A percentile compares a stretch with the other conserved stretches of the same genome.
Conservation (phyloP, 2,888 invertebrate species). For the Synergus umbraculus region DNA sequence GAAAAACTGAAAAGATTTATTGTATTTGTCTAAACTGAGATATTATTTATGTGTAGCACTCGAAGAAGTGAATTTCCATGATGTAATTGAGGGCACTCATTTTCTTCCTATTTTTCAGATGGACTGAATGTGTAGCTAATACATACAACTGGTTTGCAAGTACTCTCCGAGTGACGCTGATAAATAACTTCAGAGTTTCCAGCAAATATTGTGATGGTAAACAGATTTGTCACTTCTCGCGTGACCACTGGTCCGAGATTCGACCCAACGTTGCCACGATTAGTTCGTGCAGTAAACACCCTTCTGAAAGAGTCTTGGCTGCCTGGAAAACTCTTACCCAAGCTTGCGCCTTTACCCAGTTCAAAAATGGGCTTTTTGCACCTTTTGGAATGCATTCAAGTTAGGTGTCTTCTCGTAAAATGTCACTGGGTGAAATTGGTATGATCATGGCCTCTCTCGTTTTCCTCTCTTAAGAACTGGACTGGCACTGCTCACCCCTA, state of each 20-base stretch:
- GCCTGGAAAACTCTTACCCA: neutral
- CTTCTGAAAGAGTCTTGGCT: neutral
- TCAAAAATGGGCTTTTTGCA: neutral
- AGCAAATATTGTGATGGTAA: slow-evolving; percentile 63
- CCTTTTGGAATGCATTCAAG: slow-evolving; percentile 54
- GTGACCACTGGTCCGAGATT: slow-evolving; percentile 39
- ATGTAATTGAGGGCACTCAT: too few species aligned
- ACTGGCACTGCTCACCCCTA: slow-evolving; percentile 52
- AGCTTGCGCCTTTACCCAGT: neutral
- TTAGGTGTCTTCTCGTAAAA: slow-evolving; percentile 45
- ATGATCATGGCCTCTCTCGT: slow-evolving; percentile 23
- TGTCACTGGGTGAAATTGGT: slow-evolving; percentile 43
- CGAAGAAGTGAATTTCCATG: too few species aligned
- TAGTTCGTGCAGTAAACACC: slow-evolving; percentile 56
- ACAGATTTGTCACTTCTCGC: slow-evolving; percentile 65
- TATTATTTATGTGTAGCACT: neutral
- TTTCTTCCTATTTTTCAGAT: neutral
- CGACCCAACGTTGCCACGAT: slow-evolving; percentile 47
- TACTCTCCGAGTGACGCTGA: slow-evolving; percentile 51
- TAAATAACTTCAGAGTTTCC: slow-evolving; percentile 53
- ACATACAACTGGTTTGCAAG: slow-evolving; percentile 33
- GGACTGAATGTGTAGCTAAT: neutral
- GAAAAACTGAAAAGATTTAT: too few species aligned
- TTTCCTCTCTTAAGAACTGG: slow-evolving; percentile 44
- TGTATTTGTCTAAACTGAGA: neutral